Base-by-base conservation (phyloP, 2,797 vertebrate species). In the Karalla daura region DNA sequence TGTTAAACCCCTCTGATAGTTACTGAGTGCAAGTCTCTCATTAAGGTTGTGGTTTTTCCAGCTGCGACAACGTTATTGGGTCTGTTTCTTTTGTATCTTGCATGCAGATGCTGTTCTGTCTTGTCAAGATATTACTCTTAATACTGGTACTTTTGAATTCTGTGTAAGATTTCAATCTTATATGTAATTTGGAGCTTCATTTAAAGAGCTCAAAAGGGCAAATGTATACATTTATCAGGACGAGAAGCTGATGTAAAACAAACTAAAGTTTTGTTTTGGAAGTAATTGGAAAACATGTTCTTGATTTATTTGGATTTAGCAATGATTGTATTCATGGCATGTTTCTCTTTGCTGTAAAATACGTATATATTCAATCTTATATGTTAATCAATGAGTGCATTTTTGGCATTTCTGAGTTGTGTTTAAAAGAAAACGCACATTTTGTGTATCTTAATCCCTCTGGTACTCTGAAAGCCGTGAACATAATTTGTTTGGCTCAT, bases 341-440 rank as follows among this genome's bases (percentile, higher is more conserved):
- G 87, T 76, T 86, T 76, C 35, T 81, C 53, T 76, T 74, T 74
- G 39, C 5, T 87, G 80, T 88, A 33, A 70, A 71, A 54, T 63
- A 51, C 27, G n/a, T 59, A 43, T 63, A 40, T 76, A 68, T 71
- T 80, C 68, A 65, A 80, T 65, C 66, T 0, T 53, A 73, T 55
- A 55, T 81, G 53, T 79, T 73, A 75, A 63, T 85, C 36, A 63
- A 52, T 77, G 64, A 70, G 66, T 75, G 53, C 65, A 77, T 55
- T 64, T n/a, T 58, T 24, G 36, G 12, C 54, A 72, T 63, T 67
- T 55, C 35, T 65, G 44, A 62, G 25, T 71, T 72, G 11, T 71
- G 63, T 81, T 44, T 76, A 81, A 78, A 44, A 52, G 63, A 79
- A 50, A 32, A 9, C 80, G 21, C 60, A 25, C 73, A 66, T 78